phyloP scores from a whole-genome alignment of 2,797 vertebrate species.

The Apodemus agrarius region DNA sequence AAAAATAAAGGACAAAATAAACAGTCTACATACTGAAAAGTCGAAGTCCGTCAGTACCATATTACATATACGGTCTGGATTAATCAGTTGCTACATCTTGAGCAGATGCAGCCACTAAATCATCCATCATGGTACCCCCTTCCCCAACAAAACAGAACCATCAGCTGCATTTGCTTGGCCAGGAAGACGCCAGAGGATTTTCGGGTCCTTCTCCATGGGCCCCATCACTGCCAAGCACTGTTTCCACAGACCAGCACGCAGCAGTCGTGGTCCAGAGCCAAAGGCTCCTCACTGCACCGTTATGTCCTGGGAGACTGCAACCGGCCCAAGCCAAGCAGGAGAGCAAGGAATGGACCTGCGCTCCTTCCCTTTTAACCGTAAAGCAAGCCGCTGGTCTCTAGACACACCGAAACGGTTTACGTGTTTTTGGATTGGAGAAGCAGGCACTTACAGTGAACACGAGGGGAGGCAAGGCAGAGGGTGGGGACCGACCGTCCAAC shows the following conservation, averaged over 20 bases:
- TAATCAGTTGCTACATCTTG: neutral
- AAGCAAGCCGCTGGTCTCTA: neutral
- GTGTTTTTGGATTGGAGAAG: neutral
- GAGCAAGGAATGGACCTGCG: neutral
- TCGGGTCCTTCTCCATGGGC: neutral
- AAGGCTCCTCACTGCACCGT: neutral
- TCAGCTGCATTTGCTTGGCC: neutral
- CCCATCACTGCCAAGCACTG: neutral
- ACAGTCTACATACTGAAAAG: slow-evolving; percentile 35
- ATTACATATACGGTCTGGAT: neutral
- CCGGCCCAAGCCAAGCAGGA: neutral
- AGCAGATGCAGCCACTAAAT: neutral
- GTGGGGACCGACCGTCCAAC: neutral
- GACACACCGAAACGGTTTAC: neutral
- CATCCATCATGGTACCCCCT: no score
- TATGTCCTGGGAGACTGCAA: neutral
- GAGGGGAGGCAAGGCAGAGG: neutral
- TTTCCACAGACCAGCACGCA: neutral
- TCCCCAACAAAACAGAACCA: neutral
- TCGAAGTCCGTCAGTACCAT: slow-evolving; percentile 43
- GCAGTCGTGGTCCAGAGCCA: neutral
- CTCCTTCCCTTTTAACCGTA: neutral
- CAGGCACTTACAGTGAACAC: slow-evolving; percentile 73
- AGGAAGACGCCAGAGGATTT: neutral
- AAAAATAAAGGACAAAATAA: slow-evolving; percentile 78